Base-by-base conservation (phyloP, 2,113 vertebrate species). In the Scortum barcoo region DNA sequence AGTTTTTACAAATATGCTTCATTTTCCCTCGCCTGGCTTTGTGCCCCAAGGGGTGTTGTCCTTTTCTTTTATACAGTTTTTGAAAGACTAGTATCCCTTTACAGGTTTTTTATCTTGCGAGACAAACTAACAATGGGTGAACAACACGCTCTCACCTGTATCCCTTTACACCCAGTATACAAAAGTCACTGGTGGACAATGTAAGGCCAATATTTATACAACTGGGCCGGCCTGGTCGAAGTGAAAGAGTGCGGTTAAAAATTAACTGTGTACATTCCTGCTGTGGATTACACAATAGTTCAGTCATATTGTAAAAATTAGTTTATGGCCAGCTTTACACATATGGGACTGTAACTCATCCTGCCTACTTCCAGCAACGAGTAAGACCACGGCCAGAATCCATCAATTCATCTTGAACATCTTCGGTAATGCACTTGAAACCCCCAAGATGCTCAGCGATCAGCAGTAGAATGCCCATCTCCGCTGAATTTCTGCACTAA, bases 91-190 rank as follows among this genome's bases (percentile, higher is more conserved):
- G 51, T 84, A 76, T 89, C 62, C 2, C 2, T 51, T 91, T 87
- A 66, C 81, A 68, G 60, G 0, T 36, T 48, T 63, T 71, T 61
- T 60, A 75, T 48, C 26, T 65, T 50, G 12, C 28, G 24, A 67
- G 60, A 54, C 19, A 58, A 68, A 57, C 28, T 22, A 46, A 86
- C 81, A 87, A 84, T 53, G 11, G 50, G 5, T 44, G 46, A 70
- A 57, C 12, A 56, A 53, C 13, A 81, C 2, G 0, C 69, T 84
- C 80, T 83, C 86, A 92, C 77, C 80, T 85, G 85, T 90, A 88
- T 92, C 72, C n/a, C 20, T 86, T 92, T 91, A 92, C 90, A 85
- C n/a, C 6, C 17, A 0, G 0, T 3, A 65, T 24, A 86, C 79
- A 87, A 78, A 86, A 19, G 8, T 24, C 24, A 61, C 7, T 73